A percentile compares a stretch with the other conserved stretches of the same genome.
Conservation (phyloP, 2,113 vertebrate genomes). For the Alouatta palliata region DNA sequence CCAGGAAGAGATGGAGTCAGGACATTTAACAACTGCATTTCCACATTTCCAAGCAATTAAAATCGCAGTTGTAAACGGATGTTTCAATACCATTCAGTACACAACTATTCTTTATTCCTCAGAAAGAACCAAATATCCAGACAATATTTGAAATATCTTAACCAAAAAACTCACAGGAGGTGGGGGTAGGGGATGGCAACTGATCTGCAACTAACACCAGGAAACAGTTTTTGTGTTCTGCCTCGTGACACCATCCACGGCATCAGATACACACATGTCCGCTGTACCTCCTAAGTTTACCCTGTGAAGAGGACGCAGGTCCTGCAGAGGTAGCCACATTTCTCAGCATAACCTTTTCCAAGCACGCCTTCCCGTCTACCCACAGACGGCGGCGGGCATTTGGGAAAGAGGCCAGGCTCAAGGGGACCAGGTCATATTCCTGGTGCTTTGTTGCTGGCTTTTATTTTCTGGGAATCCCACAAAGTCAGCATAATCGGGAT, state of each 20-base stretch:
- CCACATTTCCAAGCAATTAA: background rate
- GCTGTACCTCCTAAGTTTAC: background rate
- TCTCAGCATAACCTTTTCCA: background rate
- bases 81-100: background rate
- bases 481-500: background rate
- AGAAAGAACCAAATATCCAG: background rate
- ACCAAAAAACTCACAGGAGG: background rate
- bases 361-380: background rate
- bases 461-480: conserved; percentile 21
- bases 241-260: background rate
- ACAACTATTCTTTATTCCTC: background rate
- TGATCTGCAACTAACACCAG: too few species aligned
- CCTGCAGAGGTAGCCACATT: background rate
- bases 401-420: background rate
- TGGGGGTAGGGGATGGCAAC: background rate
- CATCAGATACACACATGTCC: background rate
- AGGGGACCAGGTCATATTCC: background rate
- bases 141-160: background rate
- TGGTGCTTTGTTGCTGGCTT: background rate
- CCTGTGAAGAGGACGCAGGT: background rate
- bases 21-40: background rate
- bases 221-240: background rate
- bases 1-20: background rate
- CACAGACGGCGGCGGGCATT: rapidly evolving
- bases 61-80: background rate